Evolutionary conservation across 2,888 invertebrate species (phyloP), one percentile per base, ranked within the genome.

Genomic region (Amphipyra tragopoginis): DNA sequence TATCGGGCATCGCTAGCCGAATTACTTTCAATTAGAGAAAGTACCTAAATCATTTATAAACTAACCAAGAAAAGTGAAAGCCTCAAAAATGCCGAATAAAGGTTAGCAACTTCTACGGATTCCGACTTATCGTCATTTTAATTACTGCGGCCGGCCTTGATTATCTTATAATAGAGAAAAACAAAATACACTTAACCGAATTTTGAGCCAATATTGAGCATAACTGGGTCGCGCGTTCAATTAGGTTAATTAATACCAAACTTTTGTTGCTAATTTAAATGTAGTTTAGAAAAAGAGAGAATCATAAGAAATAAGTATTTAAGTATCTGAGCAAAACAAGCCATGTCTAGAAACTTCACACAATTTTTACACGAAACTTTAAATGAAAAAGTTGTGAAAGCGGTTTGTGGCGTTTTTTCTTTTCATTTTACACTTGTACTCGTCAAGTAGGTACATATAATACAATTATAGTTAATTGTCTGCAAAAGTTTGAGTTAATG

Each of bases 281-380:
- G 6, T 39, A 7, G 13, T 42, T 39, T 14, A 5, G 49, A 57
- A 63, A 63, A 44, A 36, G 5, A 50, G 7, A 21, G n/a, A 57
- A 52, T 36, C 38, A 59, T 10, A 48, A 53, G 14, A 42, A 48
- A 36, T 42, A 51, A 21, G 10, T 52, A 39, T 6, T 40, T 55
- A 56, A 57, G 47, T 49, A 47, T 59, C 53, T n/a, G 29, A 66
- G 62, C 49, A 61, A 64, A 65, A 52, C 34, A 47, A 53, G 52
- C 33, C 40, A 52, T 47, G 63, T 71, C 68, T 71, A 52, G 26
- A 75, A 77, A 79, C 62, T 70, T 79, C 8, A 58, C 43, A 66
- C 44, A 66, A 59, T 70, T 79, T 77, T 75, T 59, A 68, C 50
- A 65, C 33, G 21, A 71, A 75, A 77, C 61, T 80, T 75, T 69